These are phyloP conservation scores for Natrix natrix DNA, from an alignment of 2,797 vertebrate species.

Conservation along the genomic window DNA sequence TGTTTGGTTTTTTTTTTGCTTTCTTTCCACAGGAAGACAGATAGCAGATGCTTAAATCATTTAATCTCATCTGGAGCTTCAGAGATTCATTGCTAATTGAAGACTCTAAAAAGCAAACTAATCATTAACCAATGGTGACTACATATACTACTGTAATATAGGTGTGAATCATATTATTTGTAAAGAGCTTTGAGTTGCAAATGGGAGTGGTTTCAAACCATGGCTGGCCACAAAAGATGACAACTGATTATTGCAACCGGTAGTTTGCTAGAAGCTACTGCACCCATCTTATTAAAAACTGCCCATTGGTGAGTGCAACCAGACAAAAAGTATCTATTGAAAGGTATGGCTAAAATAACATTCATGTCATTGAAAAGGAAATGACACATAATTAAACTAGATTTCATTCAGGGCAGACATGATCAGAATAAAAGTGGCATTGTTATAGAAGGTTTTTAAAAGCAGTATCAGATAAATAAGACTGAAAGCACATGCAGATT, in stretches of 20 bases:
- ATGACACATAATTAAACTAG: background rate
- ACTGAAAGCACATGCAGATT: background rate
- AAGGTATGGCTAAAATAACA: background rate
- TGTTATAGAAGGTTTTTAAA: background rate
- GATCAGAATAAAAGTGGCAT: background rate
- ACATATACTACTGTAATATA: background rate
- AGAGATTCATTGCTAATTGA: background rate
- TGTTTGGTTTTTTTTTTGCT: background rate
- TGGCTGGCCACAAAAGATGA: background rate
- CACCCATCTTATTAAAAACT: slow-evolving; percentile 39
- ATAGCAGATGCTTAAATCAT: background rate
- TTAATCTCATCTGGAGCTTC: background rate
- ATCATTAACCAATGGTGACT: background rate
- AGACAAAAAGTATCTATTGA: background rate
- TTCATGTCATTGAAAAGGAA: slow-evolving; percentile 23
- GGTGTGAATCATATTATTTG: background rate
- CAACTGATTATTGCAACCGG: slow-evolving; percentile 23
- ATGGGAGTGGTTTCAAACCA: slow-evolving; percentile 14
- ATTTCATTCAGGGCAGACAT: background rate
- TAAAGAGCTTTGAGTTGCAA: background rate
- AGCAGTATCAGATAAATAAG: background rate
- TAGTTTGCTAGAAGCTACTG: slow-evolving; percentile 4
- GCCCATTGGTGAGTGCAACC: slow-evolving; percentile 1
- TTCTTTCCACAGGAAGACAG: background rate
- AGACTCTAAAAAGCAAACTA: background rate